Conservation (phyloP, 2,888 invertebrate genomes). For the Beris morrisii region DNA sequence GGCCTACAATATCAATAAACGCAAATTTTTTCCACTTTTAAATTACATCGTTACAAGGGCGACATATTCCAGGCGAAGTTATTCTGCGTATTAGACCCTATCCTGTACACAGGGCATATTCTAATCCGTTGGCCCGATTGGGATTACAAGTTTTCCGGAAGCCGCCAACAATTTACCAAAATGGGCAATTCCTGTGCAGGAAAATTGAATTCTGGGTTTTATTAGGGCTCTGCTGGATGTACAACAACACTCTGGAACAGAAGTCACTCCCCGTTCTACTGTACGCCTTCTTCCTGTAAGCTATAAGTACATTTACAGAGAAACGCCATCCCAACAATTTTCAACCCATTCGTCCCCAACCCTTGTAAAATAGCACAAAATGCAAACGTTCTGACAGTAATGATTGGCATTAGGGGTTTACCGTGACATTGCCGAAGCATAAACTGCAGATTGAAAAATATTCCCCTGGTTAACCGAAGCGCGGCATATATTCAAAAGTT, state of each 20-base stretch:
- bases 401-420: slow-evolving; percentile 39
- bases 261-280: slow-evolving; percentile 32
- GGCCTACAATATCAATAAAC: slow-evolving; percentile 25
- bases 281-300: slow-evolving; percentile 3
- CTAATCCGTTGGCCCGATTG: slow-evolving; percentile 21
- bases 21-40: slow-evolving; percentile 30
- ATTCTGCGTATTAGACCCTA: background rate
- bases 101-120: slow-evolving; percentile 1
- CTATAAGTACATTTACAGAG: background rate
- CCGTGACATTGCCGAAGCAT: slow-evolving; percentile 37
- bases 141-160: slow-evolving; percentile 28
- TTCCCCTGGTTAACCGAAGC: slow-evolving; percentile 18
- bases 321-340: slow-evolving; percentile 12
- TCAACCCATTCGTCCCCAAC: slow-evolving; percentile 20
- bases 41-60: slow-evolving; percentile 25
- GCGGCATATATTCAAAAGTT: slow-evolving; percentile 4
- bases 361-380: slow-evolving; percentile 34
- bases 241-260: slow-evolving; percentile 33
- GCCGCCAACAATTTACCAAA: slow-evolving; percentile 38
- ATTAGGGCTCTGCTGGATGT: slow-evolving; percentile 22
- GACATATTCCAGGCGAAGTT: slow-evolving; percentile 11
- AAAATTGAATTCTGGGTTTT: slow-evolving; percentile 39
- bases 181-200: slow-evolving; percentile 38
- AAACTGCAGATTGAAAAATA: slow-evolving; percentile 39
- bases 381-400: slow-evolving; percentile 39